Evolutionary conservation across 2,797 vertebrate species (phyloP).

Genomic region (Dipus sagitta): DNA sequence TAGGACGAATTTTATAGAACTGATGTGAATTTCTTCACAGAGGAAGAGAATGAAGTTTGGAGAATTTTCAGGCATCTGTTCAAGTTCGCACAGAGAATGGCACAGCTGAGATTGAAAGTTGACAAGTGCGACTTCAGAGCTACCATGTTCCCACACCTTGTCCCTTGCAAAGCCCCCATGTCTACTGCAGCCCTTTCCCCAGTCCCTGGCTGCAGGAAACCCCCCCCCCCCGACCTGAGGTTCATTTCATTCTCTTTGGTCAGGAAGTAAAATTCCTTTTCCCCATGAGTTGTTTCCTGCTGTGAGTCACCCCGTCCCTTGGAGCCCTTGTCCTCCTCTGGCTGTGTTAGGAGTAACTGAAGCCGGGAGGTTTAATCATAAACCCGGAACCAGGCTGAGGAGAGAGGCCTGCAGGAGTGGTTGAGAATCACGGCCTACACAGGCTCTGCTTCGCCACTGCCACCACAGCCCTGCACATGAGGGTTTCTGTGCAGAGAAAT

Average conservation of each 20-base stretch:
- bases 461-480: neutral
- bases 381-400: slow-evolving; percentile 47
- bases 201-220: neutral
- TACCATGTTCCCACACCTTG: accelerated
- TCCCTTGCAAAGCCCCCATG: neutral
- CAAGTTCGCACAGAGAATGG: neutral
- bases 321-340: slow-evolving; percentile 37
- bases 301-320: slow-evolving; percentile 59
- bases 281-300: neutral
- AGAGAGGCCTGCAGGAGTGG: accelerated
- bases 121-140: neutral
- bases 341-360: slow-evolving; percentile 58
- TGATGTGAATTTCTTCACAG: neutral
- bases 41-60: neutral
- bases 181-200: accelerated
- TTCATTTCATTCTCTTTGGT: neutral
- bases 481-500: too few species aligned
- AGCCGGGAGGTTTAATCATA: slow-evolving; percentile 54
- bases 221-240: neutral
- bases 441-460: neutral
- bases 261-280: slow-evolving; percentile 39
- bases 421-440: neutral
- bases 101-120: neutral
- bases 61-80: neutral
- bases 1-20: slow-evolving; percentile 6